Conservation (phyloP, 2,797 vertebrate species). For the Peromyscus eremicus region DNA sequence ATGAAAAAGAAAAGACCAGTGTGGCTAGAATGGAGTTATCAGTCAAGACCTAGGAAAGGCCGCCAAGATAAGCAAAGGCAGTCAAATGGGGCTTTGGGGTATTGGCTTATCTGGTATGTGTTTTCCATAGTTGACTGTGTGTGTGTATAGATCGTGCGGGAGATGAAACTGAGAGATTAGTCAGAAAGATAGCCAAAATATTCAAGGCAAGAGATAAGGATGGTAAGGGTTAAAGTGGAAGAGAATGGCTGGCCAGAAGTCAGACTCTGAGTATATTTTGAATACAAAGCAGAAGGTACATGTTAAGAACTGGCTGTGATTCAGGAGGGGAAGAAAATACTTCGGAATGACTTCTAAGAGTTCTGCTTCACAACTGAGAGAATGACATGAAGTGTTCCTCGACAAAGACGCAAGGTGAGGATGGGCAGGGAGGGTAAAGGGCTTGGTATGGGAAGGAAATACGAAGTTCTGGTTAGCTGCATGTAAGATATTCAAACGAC, state of each 20-base stretch:
- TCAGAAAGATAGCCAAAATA: conserved; percentile 27
- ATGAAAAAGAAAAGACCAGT: not conserved
- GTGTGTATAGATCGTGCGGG: not conserved
- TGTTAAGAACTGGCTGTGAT: not conserved
- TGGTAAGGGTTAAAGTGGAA: not conserved
- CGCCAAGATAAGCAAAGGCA: not conserved
- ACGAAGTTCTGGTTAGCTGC: not conserved
- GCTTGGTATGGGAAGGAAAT: not conserved
- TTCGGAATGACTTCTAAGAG: not conserved
- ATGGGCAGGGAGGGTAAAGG: not conserved
- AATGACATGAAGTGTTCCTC: not conserved
- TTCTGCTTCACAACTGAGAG: not conserved
- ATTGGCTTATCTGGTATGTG: not conserved
- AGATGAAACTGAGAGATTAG: not conserved
- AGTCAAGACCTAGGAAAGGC: not conserved
- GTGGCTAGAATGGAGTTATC: not conserved
- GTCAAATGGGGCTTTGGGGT: not conserved
- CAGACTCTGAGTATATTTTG: not conserved
- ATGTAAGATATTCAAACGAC: not conserved
- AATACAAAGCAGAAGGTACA: not conserved
- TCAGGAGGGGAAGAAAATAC: not conserved
- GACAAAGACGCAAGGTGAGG: not conserved
- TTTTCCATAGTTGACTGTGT: conserved; percentile 17
- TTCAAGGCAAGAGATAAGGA: conserved; percentile 26
- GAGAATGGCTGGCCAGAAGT: not conserved